Conservation (phyloP, 2,888 invertebrate genomes). For the Nephrotoma appendiculata region DNA sequence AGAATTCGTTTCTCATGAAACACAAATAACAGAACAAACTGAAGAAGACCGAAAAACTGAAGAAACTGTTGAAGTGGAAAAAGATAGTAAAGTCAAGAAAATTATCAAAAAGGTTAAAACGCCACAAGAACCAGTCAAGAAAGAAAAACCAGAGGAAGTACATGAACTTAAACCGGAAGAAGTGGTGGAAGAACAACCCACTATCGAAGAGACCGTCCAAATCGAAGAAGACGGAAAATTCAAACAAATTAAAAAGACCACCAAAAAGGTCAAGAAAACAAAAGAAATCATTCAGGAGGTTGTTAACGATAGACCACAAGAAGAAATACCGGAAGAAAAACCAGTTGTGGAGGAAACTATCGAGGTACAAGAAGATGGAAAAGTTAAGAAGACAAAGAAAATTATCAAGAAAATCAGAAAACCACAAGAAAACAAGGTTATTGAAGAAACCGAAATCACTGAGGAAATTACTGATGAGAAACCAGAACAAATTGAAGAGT, state of each 20-base stretch:
- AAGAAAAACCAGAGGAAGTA: neutral
- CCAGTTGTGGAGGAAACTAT: slow-evolving; percentile 9
- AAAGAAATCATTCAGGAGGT: neutral
- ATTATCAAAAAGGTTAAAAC: neutral
- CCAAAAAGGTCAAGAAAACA: slow-evolving; percentile 9
- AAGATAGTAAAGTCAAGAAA: neutral
- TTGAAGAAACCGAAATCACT: neutral
- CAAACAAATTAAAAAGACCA: slow-evolving; percentile 23
- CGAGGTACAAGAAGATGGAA: neutral
- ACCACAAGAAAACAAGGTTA: neutral
- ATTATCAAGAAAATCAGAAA: neutral
- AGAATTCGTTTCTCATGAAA: neutral
- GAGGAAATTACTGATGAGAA: slow-evolving; percentile 14
- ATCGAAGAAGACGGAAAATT: slow-evolving; percentile 15
- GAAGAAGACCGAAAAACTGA: neutral
- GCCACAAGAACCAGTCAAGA: neutral
- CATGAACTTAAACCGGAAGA: neutral
- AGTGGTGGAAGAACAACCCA: neutral
- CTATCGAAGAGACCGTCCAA: neutral
- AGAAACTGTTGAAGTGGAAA: neutral
- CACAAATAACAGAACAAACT: neutral
- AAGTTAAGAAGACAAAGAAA: neutral
- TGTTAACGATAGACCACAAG: slow-evolving; percentile 8
- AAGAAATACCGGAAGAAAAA: neutral
- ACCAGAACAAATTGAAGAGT: neutral